Evolutionary conservation across 2,113 vertebrate genomes (phyloP).

Genomic region (Ciconia boyciana): DNA sequence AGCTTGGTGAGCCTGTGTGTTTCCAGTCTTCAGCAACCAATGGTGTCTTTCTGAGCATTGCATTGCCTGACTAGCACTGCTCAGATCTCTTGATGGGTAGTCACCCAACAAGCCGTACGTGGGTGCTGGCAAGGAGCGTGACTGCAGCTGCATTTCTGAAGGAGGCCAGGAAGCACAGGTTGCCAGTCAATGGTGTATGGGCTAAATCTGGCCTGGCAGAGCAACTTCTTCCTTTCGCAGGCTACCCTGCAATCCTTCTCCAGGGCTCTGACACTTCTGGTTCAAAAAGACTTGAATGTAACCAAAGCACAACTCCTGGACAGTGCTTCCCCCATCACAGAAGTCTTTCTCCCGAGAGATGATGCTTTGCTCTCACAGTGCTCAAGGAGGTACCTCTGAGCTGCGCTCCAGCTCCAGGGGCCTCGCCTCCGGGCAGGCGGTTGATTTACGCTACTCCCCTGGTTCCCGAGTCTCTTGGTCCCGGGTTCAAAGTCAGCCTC

Average conservation of each 20-base stretch:
- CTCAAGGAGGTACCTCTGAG: not conserved
- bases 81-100: not conserved
- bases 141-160: not conserved
- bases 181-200: not conserved
- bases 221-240: not conserved
- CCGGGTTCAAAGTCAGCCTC: not conserved
- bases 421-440: fast-evolving
- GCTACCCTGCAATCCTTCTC: not conserved
- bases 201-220: not conserved
- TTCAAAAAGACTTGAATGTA: not conserved
- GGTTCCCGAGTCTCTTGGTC: fast-evolving
- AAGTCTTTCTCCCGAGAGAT: not conserved
- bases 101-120: not conserved
- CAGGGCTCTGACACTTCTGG: not conserved
- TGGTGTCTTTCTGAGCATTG: not conserved
- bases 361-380: not conserved
- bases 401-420: not conserved
- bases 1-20: not conserved
- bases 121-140: not conserved
- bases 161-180: not conserved
- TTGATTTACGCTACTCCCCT: not conserved
- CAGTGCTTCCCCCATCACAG: not conserved
- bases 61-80: not conserved
- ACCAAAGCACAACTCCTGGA: not conserved
- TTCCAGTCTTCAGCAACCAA: not conserved